Conservation (phyloP, 2,888 invertebrate genomes). For the Miltochrista miniata region DNA sequence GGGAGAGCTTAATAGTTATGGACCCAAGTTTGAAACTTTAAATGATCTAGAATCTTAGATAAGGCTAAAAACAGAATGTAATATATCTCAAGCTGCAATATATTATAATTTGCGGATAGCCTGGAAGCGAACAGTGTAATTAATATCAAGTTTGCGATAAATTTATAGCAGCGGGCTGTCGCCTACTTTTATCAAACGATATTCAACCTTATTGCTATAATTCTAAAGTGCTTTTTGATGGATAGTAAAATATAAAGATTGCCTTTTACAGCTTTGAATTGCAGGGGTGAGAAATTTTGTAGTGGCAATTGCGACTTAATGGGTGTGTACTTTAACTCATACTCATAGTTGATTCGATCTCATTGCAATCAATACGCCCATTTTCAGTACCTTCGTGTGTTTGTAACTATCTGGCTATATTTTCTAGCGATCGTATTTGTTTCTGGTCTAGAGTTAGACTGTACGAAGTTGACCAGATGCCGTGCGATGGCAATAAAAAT, state of each 20-base stretch:
- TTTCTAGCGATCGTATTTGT: too few species aligned
- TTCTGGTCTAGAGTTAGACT: too few species aligned
- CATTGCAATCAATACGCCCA: not conserved
- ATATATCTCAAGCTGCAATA: conserved; percentile 50
- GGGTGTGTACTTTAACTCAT: conserved; percentile 14
- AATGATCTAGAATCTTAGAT: conserved; percentile 24
- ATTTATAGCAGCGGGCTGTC: conserved; percentile 50
- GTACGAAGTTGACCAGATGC: too few species aligned
- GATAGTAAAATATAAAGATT: conserved; percentile 7
- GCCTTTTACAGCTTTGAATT: conserved; percentile 23
- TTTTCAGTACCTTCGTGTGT: too few species aligned
- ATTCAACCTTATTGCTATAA: conserved; percentile 42
- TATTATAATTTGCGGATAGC: conserved; percentile 68
- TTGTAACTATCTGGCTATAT: too few species aligned
- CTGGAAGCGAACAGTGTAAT: conserved; percentile 61
- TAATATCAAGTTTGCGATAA: conserved; percentile 77
- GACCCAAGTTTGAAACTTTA: conserved; percentile 16
- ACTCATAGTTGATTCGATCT: conserved; percentile 7
- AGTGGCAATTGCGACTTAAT: conserved; percentile 17
- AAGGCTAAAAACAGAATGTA: conserved; percentile 21
- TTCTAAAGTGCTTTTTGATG: conserved; percentile 15
- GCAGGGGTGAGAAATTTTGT: conserved; percentile 45
- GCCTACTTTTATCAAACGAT: conserved; percentile 20
- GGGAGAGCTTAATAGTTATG: too few species aligned
- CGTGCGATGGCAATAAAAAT: too few species aligned